Evolutionary conservation across 2,797 vertebrate species (phyloP), one percentile per base, ranked within the genome.

Genomic region (Xenops minutus): DNA sequence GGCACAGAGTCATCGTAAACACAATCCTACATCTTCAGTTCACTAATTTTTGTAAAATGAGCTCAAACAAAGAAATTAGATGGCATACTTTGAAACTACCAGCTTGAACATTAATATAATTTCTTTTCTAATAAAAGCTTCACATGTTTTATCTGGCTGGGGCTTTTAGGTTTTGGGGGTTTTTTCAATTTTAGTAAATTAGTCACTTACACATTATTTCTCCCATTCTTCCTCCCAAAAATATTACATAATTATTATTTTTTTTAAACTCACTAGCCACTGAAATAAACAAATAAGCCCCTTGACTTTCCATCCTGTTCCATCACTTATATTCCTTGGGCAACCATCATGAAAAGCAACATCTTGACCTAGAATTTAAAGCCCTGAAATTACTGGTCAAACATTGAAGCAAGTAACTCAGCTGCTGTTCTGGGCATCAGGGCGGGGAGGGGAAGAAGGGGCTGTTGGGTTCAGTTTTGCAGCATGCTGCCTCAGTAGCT

Each of bases 21-120:
- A 97, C 95, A 96, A 95, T 90, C 83, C 90, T 95, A 83, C 91
- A 95, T 92, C 91, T 94, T 92, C 92, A 93, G 94, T 88, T 95
- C 89, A 67, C 91, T 95, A 96, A 97, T 96, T 94, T 96, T 67
- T 89, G 85, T 92, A 95, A 94, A 95, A 85, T 96, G 88, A 93
- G 58, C 84, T 89, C 88, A 92, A 88, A 92, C 89, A 96, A 95
- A 95, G 76, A 90, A 91, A 96, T 97, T 96, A 97, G 78, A 91
- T 44, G 82, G 64, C 68, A 89, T 89, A 96, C 85, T 87, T 86
- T 69, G 86, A 96, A 97, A 96, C 59, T 58, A 96, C 81, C 87
- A 96, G 90, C 85, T 92, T 96, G 88, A 96, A 84, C 89, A 95
- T 85, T 94, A 94, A 94, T 95, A 88, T 89, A 8, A 95, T 97